These are phyloP conservation scores for Hemicentrotus pulcherrimus DNA, from an alignment of 35 echinoderm and acorn worm species.

Conservation along the genomic window DNA sequence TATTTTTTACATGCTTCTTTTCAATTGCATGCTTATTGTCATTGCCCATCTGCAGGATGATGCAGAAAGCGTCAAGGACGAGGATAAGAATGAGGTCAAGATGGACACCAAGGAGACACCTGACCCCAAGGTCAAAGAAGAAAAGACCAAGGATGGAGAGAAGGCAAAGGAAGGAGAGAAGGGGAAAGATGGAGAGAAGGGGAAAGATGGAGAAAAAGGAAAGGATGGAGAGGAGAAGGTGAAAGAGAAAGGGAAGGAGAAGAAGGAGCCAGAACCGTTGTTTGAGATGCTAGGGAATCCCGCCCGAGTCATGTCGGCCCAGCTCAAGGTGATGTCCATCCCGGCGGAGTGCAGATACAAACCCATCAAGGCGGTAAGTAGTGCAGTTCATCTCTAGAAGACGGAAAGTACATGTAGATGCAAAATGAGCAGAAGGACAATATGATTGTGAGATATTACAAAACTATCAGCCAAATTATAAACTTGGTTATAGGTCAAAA, in stretches of 20 bases:
- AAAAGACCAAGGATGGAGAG: conserved; percentile 55
- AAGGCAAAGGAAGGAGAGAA: conserved; percentile 69
- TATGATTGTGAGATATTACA: too few species aligned
- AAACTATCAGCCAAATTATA: neutral
- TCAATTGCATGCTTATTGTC: neutral
- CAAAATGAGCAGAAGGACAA: too few species aligned
- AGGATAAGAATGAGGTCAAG: conserved; percentile 56
- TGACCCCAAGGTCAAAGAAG: neutral
- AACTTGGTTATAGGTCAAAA: neutral
- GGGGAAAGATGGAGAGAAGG: conserved; percentile 28
- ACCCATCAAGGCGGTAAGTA: conserved; percentile 84
- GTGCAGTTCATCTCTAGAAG: neutral
- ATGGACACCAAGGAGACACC: conserved; percentile 48
- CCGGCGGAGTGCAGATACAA: conserved; percentile 51
- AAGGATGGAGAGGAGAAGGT: conserved; percentile 65
- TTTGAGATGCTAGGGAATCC: conserved; percentile 89
- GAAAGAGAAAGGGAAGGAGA: conserved; percentile 67
- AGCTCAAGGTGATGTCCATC: conserved; percentile 73
- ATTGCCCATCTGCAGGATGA: neutral
- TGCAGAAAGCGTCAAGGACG: conserved; percentile 44
- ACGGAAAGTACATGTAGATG: too few species aligned
- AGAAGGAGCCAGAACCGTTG: conserved; percentile 83
- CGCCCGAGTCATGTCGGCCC: conserved; percentile 76
- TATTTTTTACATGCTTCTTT: too few species aligned
- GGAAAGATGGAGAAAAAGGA: conserved; percentile 52